Evolutionary conservation across 2,888 invertebrate genomes (phyloP), one percentile per base, ranked within the genome.

Genomic region (Tetragonisca angustula): DNA sequence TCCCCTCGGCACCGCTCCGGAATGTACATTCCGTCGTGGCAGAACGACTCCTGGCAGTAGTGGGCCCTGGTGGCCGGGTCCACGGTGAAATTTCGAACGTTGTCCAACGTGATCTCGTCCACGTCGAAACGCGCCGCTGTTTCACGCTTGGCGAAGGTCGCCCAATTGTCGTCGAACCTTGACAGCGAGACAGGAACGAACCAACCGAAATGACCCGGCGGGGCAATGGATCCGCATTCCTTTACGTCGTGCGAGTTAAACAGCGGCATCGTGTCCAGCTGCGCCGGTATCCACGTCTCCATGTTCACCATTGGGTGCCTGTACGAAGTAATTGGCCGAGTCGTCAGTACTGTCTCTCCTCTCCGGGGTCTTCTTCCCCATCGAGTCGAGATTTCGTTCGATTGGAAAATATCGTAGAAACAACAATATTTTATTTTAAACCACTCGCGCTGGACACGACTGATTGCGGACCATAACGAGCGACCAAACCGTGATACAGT

Each of bases 281-380:
- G 96, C 0, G 97, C 96, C 36, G 96, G 95, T 81, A 96, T 95
- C 96, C 97, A 97, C 0, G 97, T 96, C 92, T 97, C 97, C 91
- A 97, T 94, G 93, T 97, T 97, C 27, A 97, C 95, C 94, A 95
- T 95, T 0, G 95, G 93, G 43, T 94, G 89, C 76, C 95, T 95
- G 89, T 86, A 32, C 32, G 32, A 32, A 32, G 32, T 32, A 32
- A 32, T 32, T 32, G 4, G 32, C 32, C 32, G 32, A 32, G 4
- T 32, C 32, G 32, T 32, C 32, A 4, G 4, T 32, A 32, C 4
- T 4, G 32, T 32, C 4, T 32, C 32, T 4, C 27, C 27, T 27
- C 27, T 27, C 1, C 1, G 27, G 27, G 27, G 27, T 0, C 27
- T 27, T 27, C 27, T 27, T 27, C n/a, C n/a, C n/a, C n/a, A n/a